Evolutionary conservation across 1,140 invertebrate genomes (phyloP).

Genomic region (Orchestia grillus): DNA sequence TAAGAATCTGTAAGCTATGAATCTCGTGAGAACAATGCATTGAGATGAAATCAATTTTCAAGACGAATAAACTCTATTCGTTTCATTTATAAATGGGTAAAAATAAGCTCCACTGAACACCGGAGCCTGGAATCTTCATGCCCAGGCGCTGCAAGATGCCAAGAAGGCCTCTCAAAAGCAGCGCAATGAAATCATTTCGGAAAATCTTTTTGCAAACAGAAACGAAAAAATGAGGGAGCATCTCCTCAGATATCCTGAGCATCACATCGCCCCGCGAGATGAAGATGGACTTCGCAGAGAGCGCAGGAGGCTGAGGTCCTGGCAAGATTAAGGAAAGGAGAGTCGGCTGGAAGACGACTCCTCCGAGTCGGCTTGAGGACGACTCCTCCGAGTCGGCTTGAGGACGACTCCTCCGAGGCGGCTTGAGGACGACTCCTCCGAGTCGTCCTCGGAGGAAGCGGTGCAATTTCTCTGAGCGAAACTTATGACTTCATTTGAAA

Average conservation of each 20-base stretch:
- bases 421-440: neutral
- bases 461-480: conserved; percentile 4
- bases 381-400: neutral
- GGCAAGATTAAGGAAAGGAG: neutral
- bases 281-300: neutral
- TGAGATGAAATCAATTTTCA: no score
- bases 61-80: no score
- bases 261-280: neutral
- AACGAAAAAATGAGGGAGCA: neutral
- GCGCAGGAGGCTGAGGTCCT: neutral
- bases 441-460: neutral
- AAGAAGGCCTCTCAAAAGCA: neutral
- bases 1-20: no score
- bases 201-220: neutral
- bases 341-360: neutral
- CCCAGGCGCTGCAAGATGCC: neutral
- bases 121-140: no score
- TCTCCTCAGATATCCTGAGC: neutral
- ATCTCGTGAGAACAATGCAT: no score
- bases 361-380: neutral
- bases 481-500: conserved; percentile 43
- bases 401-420: neutral
- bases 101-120: no score
- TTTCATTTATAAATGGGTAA: no score
- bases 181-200: neutral